Base-by-base conservation (phyloP, 2,113 vertebrate genomes). In the Forbesichthys papilliferus region DNA sequence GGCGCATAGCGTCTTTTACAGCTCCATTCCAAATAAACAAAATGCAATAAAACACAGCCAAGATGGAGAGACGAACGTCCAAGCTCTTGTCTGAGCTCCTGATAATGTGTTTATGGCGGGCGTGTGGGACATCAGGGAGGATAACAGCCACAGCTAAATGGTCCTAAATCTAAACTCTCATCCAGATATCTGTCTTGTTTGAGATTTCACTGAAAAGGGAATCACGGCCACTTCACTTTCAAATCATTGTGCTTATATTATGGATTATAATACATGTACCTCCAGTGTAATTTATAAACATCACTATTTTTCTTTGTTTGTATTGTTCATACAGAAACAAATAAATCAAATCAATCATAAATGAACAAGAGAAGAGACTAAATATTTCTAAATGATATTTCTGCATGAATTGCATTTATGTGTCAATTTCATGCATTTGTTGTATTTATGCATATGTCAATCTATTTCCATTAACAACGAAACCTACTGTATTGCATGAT, bases 61-160 rank as follows among this genome's bases (percentile, higher is more conserved):
- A 62, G 52, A 54, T 33, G 0, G 64, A 66, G 48, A 13, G 3
- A 80, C 77, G 88, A 85, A 83, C 75, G 79, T 83, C 56, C 46
- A 47, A 55, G 33, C n/a, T 2, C 5, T 4, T 61, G 1, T 61
- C 69, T 58, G 33, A 4, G 16, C 61, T 78, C 64, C 79, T 86
- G 83, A 85, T 86, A 86, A 85, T 70, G 82, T 67, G n/a, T 84
- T 88, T 84, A 86, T 1, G 76, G 82, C 75, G 11, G 0, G 58
- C 69, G 34, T 33, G 11, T 64, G 61, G 56, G 70, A 18, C 47
- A 36, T 57, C 33, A 74, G 69, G 11, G 48, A 1, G 64, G 77
- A 71, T 71, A 78, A 78, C 14, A 20, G n/a, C 49, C 11, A 16
- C 54, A 87, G 64, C 56, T 3, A 1, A 27, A 58, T 20, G 36